Evolutionary conservation across 2,888 invertebrate genomes (phyloP).

Genomic region (Parnassius orleans): DNA sequence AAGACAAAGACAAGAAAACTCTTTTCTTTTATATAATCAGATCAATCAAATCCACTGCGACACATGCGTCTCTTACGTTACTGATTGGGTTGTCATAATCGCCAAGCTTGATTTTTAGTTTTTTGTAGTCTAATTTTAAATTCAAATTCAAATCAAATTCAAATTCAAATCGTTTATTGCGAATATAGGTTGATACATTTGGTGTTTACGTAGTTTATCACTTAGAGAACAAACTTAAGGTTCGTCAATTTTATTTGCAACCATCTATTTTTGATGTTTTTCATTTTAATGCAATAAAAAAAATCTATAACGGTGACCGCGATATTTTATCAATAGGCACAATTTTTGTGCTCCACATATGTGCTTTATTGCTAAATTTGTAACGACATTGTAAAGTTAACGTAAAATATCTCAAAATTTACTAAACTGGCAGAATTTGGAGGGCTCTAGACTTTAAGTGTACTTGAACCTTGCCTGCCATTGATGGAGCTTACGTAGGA

Average conservation of each 20-base stretch:
- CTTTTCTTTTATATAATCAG: too few relatives aligned
- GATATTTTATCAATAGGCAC: background rate
- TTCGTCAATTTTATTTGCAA: background rate
- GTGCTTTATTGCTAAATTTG: background rate
- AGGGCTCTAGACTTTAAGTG: constrained; percentile 17
- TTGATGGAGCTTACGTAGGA: constrained; percentile 11
- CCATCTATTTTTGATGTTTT: too few relatives aligned
- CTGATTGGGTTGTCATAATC: too few relatives aligned
- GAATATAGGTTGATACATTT: too few relatives aligned
- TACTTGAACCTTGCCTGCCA: constrained; percentile 24
- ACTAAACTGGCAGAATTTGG: constrained; percentile 16
- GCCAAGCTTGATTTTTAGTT: background rate
- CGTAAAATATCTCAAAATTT: constrained; percentile 10
- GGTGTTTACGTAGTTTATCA: too few relatives aligned
- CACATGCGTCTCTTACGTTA: too few relatives aligned
- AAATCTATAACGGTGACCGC: background rate
- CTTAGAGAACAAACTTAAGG: too few relatives aligned
- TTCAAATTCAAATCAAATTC: too few relatives aligned
- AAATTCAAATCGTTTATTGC: too few relatives aligned
- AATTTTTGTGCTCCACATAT: background rate
- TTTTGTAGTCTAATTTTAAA: background rate
- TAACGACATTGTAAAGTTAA: background rate
- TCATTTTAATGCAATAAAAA: background rate
- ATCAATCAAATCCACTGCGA: too few relatives aligned
- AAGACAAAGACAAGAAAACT: too few relatives aligned